Conservation (phyloP, 1,140 invertebrate genomes). For the Macrocentrus cingulum region DNA sequence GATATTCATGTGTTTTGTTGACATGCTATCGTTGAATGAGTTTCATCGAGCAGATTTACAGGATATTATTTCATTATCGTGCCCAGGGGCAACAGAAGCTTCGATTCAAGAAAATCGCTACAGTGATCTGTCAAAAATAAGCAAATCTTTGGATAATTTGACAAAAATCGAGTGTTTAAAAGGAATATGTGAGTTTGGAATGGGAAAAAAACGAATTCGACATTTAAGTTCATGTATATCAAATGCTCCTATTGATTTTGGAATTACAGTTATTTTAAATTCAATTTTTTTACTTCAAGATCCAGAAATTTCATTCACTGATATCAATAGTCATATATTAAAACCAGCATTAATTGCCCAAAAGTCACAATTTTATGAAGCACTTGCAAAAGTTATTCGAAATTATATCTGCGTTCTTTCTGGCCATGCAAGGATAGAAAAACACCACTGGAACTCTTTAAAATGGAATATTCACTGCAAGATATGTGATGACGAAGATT, state of each 20-base stretch:
- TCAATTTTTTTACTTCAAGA: conserved; percentile 33
- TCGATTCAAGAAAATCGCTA: not conserved
- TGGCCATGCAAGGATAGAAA: conserved; percentile 36
- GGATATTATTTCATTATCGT: conserved; percentile 9
- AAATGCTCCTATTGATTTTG: conserved; percentile 35
- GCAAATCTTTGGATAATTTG: conserved; percentile 35
- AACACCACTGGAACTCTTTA: conserved; percentile 36
- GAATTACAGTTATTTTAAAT: conserved; percentile 42
- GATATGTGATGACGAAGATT: conserved; percentile 39
- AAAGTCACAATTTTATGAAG: conserved; percentile 34
- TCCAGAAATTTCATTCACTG: conserved; percentile 35
- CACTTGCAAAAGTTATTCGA: conserved; percentile 43
- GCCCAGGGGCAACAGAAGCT: not conserved
- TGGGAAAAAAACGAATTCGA: conserved; percentile 35
- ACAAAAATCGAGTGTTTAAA: conserved; percentile 44
- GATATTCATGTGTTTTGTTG: conserved; percentile 3
- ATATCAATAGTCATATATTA: conserved; percentile 42
- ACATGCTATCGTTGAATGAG: not conserved
- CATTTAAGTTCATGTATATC: conserved; percentile 37
- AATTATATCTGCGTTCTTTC: conserved; percentile 44
- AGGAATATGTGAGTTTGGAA: conserved; percentile 36
- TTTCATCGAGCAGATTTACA: conserved; percentile 5
- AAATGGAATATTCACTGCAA: conserved; percentile 43
- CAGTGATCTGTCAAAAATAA: conserved; percentile 18
- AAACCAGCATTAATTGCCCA: conserved; percentile 39